Percentiles rank a stretch among this genome's conserved stretches.
Evolutionary conservation across 2,113 vertebrate species (phyloP).

Genomic region (Malurus alboscapulatus): DNA sequence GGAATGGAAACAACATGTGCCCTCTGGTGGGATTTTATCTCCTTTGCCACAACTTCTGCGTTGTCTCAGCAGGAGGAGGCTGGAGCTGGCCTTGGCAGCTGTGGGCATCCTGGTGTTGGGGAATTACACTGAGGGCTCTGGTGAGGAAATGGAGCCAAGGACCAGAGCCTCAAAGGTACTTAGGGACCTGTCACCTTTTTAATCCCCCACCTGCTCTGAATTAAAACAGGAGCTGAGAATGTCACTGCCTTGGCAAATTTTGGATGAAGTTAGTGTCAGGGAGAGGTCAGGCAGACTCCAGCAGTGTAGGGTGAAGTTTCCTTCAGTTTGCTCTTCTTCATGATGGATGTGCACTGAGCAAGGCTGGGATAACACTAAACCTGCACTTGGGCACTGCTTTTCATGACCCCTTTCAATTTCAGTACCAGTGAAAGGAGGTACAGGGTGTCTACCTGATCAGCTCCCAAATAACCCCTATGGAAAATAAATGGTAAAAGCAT

Average conservation of each 20-base stretch:
- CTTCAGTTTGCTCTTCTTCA: background rate
- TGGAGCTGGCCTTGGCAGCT: background rate
- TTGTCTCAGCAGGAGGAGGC: accelerated
- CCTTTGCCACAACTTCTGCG: background rate
- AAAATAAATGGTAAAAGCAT: background rate
- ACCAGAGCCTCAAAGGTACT: background rate
- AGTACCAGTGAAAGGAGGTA: background rate
- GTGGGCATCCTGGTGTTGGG: background rate
- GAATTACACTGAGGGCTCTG: background rate
- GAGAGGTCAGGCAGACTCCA: background rate
- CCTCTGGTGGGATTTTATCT: background rate
- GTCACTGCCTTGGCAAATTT: background rate
- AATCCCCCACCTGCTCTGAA: background rate
- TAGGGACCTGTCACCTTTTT: background rate
- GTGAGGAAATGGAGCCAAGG: background rate
- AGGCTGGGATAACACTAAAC: background rate
- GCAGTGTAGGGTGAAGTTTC: background rate
- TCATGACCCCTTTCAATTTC: background rate
- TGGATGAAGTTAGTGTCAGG: background rate
- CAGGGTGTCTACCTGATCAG: background rate
- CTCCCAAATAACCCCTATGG: background rate
- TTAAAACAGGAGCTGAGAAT: background rate
- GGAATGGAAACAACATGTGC: background rate
- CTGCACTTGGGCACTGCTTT: background rate
- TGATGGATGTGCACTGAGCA: background rate